phyloP scores from a whole-genome alignment of 2,888 invertebrate genomes.

The Parnassius mnemosyne region DNA sequence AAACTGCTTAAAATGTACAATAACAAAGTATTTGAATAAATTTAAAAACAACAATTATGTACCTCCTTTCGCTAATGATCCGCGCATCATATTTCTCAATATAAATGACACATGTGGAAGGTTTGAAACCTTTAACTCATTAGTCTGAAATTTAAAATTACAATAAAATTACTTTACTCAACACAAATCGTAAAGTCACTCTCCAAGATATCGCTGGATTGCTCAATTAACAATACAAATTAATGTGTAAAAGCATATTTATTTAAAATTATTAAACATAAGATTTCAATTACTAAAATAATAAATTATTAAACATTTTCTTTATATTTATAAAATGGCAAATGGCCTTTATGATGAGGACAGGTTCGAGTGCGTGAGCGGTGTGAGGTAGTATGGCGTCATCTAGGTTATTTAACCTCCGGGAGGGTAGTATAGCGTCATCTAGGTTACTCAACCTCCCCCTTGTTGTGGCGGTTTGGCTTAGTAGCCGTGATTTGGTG shows the following conservation, averaged over 20 bases:
- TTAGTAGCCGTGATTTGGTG: too few species aligned
- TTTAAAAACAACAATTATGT: conserved; percentile 38
- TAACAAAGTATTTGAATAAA: background rate
- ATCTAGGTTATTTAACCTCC: too few species aligned
- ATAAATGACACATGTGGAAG: conserved; percentile 59
- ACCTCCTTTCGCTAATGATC: conserved; percentile 83
- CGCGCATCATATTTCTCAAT: conserved; percentile 85
- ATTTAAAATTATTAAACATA: background rate
- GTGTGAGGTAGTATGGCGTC: too few species aligned
- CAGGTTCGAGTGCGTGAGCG: too few species aligned
- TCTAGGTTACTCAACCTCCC: too few species aligned
- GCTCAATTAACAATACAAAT: too few species aligned
- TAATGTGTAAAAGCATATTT: too few species aligned
- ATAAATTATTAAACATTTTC: background rate
- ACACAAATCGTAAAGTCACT: background rate
- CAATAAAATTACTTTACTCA: background rate
- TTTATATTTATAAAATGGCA: background rate
- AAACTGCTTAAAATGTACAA: too few species aligned
- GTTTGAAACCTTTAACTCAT: conserved; percentile 40
- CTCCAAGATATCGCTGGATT: too few species aligned
- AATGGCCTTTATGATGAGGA: too few species aligned
- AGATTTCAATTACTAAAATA: background rate
- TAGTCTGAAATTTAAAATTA: conserved; percentile 45
- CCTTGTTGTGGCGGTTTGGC: too few species aligned
- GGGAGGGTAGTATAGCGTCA: too few species aligned